Evolutionary conservation across 2,113 vertebrate species (phyloP).

Genomic region (Halichoeres trimaculatus): DNA sequence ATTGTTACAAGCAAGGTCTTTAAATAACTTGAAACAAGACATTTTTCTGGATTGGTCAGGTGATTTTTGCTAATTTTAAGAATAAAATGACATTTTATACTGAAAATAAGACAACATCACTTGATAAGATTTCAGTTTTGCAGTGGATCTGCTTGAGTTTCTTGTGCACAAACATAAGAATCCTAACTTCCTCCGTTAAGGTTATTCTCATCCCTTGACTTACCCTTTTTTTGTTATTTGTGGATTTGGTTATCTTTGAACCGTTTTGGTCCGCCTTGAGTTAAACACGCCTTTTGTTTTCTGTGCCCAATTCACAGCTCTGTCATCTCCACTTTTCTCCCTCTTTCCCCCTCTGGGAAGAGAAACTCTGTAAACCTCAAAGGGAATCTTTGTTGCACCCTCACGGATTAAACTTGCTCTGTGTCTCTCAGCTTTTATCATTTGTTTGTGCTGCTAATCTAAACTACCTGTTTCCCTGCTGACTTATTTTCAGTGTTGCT

Average conservation of each 20-base stretch:
- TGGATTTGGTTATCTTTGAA: constrained; percentile 38
- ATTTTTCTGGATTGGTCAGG: no score
- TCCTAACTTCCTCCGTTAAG: not conserved
- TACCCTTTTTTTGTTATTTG: constrained; percentile 39
- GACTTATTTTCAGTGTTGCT: constrained; percentile 92
- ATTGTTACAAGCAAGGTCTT: no score
- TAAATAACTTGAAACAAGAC: no score
- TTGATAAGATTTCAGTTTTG: no score
- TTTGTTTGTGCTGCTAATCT: not conserved
- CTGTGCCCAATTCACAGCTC: constrained; percentile 35
- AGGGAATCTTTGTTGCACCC: constrained; percentile 37
- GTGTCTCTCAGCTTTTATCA: constrained; percentile 20
- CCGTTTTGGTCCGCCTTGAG: constrained; percentile 16
- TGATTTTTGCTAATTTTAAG: no score
- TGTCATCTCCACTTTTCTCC: constrained; percentile 32
- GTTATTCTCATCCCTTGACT: constrained; percentile 23
- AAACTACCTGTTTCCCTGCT: constrained; percentile 91
- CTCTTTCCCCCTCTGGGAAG: not conserved
- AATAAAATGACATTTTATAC: no score
- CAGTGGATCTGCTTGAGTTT: not conserved
- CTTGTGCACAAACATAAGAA: not conserved
- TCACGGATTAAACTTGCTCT: constrained; percentile 27
- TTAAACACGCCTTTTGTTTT: constrained; percentile 49
- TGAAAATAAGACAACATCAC: no score
- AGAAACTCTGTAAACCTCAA: constrained; percentile 31